phyloP scores from a whole-genome alignment of 2,797 vertebrate species.

The Chaenodraco wilsoni region DNA sequence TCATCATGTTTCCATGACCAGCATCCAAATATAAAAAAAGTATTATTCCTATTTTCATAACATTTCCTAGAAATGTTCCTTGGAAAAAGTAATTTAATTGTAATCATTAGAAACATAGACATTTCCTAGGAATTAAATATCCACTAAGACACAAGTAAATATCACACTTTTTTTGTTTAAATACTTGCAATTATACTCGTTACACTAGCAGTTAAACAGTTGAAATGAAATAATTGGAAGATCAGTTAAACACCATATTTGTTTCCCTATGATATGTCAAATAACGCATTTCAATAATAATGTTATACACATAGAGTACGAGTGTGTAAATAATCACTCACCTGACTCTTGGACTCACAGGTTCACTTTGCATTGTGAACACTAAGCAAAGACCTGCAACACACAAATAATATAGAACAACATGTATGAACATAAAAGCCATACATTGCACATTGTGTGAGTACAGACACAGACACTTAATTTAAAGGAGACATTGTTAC shows the following conservation, averaged over 20 bases:
- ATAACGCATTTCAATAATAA: neutral
- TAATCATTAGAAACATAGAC: no score
- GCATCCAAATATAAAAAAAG: neutral
- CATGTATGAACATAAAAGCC: neutral
- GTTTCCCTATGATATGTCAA: neutral
- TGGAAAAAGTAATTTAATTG: no score
- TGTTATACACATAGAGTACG: neutral
- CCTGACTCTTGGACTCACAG: constrained; percentile 82
- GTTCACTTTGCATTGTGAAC: constrained; percentile 83
- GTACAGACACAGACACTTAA: constrained; percentile 2
- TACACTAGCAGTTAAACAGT: no score
- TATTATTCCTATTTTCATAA: no score
- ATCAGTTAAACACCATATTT: neutral
- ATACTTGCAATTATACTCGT: no score
- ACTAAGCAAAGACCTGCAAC: constrained; percentile 91
- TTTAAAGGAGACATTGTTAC: constrained; percentile 19
- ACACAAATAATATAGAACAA: constrained; percentile 9
- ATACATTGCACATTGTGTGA: neutral
- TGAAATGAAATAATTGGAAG: neutral
- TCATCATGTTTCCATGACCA: neutral
- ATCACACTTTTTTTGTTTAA: no score
- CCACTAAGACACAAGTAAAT: no score
- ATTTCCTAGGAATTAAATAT: no score
- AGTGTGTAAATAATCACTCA: constrained; percentile 60
- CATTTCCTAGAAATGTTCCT: no score